phyloP scores from a whole-genome alignment of 2,888 invertebrate genomes.

The Platypus cylindrus region DNA sequence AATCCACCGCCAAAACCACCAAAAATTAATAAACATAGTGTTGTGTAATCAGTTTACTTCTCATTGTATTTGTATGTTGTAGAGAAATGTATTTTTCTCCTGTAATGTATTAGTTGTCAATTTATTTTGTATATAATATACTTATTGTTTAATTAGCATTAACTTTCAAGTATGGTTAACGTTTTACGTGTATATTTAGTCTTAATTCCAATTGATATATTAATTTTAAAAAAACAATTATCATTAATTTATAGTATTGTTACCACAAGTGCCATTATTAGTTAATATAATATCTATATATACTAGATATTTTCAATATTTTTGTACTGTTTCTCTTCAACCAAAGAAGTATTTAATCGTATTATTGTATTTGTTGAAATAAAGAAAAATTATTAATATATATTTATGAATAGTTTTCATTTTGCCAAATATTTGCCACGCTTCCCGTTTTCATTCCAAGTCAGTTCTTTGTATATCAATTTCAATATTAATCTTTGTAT shows the following conservation, averaged over 20 bases:
- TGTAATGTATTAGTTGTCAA: too few species aligned
- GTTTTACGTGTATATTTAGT: slow-evolving; percentile 2
- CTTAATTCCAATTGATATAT: slow-evolving; percentile 1
- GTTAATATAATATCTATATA: slow-evolving; percentile 7
- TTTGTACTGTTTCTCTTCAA: slow-evolving; percentile 7
- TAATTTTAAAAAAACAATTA: slow-evolving; percentile 1
- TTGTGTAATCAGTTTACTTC: slow-evolving; percentile 8
- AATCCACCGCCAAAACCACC: slow-evolving; percentile 41
- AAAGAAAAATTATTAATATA: neutral
- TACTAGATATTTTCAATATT: slow-evolving; percentile 7
- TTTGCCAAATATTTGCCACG: too few species aligned
- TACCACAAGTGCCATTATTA: slow-evolving; percentile 26
- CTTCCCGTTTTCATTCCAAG: too few species aligned
- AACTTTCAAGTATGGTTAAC: too few species aligned
- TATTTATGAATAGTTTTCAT: slow-evolving; percentile 4
- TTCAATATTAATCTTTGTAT: too few species aligned
- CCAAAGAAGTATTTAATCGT: slow-evolving; percentile 12
- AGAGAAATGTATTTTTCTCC: too few species aligned
- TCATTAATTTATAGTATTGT: slow-evolving; percentile 13
- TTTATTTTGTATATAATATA: too few species aligned
- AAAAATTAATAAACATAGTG: slow-evolving; percentile 24
- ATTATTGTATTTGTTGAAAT: slow-evolving; percentile 1
- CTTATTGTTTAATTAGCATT: too few species aligned
- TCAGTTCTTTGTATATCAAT: too few species aligned
- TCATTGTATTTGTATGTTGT: too few species aligned